phyloP scores from a whole-genome alignment of 1,140 invertebrate genomes.

The Drosophila mauritiana region DNA sequence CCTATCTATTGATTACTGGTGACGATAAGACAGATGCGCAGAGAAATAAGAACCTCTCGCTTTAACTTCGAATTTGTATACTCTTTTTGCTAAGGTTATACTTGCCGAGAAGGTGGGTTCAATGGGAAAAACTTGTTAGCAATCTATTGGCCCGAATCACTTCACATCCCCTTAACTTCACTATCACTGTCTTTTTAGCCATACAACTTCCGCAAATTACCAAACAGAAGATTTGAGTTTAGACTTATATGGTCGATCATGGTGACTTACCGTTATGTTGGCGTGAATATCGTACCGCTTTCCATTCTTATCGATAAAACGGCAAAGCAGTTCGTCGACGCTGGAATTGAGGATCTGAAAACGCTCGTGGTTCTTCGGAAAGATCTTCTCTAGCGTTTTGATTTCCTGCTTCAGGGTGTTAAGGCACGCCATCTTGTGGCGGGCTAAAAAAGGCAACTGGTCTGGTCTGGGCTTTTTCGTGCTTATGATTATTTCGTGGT shows the following conservation, averaged over 20 bases:
- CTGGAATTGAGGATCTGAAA: constrained; percentile 98
- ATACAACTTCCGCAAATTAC: too few relatives aligned
- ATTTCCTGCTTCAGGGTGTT: constrained; percentile 99
- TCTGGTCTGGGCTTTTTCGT: constrained; percentile 32
- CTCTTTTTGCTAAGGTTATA: constrained; percentile 11
- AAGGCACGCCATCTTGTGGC: constrained; percentile 95
- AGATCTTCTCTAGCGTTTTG: constrained; percentile 96
- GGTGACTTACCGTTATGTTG: constrained; percentile 96
- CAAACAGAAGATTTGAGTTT: too few relatives aligned
- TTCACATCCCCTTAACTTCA: too few relatives aligned
- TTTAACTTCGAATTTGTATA: constrained; percentile 5
- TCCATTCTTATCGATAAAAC: constrained; percentile 97
- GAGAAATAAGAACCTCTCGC: not conserved
- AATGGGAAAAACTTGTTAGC: constrained; percentile 27
- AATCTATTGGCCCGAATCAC: not conserved
- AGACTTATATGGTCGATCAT: not conserved
- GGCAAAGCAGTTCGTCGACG: constrained; percentile 98
- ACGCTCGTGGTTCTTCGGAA: constrained; percentile 97
- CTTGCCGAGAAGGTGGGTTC: constrained; percentile 18
- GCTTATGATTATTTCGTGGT: constrained; percentile 29
- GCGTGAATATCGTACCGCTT: constrained; percentile 98
- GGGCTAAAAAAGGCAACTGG: constrained; percentile 64
- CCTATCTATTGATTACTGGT: not conserved
- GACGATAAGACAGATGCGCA: constrained; percentile 8
- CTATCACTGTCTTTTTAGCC: too few relatives aligned